phyloP scores from a whole-genome alignment of 2,888 invertebrate genomes.

The Serrognathus titanus region DNA sequence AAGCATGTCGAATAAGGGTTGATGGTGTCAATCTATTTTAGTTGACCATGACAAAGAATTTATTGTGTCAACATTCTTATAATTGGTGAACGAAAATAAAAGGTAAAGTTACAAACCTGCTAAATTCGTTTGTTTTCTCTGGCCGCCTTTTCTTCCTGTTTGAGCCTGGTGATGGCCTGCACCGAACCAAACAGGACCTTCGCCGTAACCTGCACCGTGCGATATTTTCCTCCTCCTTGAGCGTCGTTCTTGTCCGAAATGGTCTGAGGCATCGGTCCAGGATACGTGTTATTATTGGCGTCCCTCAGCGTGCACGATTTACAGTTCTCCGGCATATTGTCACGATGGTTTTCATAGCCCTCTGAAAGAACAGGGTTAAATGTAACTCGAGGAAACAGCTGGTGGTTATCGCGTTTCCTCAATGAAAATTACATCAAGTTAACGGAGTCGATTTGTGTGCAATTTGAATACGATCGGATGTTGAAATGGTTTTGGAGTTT shows the following conservation, averaged over 20 bases:
- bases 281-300: constrained; percentile 60
- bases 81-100: background rate
- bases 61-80: no score
- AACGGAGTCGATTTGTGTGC: no score
- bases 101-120: constrained; percentile 19
- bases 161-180: constrained; percentile 69
- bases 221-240: constrained; percentile 30
- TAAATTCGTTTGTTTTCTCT: constrained; percentile 58
- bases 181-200: constrained; percentile 73
- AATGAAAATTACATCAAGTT: no score
- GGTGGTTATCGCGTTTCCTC: no score
- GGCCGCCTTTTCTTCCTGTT: constrained; percentile 67
- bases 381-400: no score
- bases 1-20: no score
- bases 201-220: constrained; percentile 61
- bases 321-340: constrained; percentile 58
- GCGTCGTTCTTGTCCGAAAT: constrained; percentile 30
- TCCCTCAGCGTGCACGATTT: constrained; percentile 52
- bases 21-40: no score
- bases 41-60: no score
- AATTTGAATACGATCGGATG: no score
- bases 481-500: no score
- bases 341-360: background rate
- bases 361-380: no score
- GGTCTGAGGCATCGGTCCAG: constrained; percentile 34